Evolutionary conservation across 2,888 invertebrate genomes (phyloP).

Genomic region (Papilio protenor): DNA sequence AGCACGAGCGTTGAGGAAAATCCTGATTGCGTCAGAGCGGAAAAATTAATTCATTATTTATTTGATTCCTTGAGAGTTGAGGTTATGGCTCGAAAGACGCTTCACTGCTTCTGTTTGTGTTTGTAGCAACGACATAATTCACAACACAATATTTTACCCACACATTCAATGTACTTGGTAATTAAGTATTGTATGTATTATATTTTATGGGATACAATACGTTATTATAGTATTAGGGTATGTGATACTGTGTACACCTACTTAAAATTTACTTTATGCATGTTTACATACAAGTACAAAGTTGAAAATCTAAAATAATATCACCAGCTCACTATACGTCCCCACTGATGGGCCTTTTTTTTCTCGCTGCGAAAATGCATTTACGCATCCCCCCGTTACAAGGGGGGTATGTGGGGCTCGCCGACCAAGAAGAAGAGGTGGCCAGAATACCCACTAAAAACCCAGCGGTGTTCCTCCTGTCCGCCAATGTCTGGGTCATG

Average conservation of each 20-base stretch:
- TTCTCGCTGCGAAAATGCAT: too few species aligned
- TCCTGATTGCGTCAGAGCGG: constrained; percentile 44
- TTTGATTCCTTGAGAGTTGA: constrained; percentile 11
- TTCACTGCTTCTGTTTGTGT: constrained; percentile 8
- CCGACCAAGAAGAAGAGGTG: too few species aligned
- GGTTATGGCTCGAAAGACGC: neutral
- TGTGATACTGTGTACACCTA: too few species aligned
- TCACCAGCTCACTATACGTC: too few species aligned
- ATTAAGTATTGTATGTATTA: neutral
- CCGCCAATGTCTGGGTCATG: too few species aligned
- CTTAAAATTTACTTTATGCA: neutral
- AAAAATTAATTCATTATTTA: constrained; percentile 40
- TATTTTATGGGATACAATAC: neutral
- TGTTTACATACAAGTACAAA: neutral
- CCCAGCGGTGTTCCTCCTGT: too few species aligned
- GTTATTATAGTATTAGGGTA: neutral
- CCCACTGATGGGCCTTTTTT: too few species aligned
- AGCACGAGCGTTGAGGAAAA: constrained; percentile 47
- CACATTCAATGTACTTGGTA: neutral
- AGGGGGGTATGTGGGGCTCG: too few species aligned
- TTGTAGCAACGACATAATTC: neutral
- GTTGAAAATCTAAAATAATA: neutral
- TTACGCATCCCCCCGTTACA: too few species aligned
- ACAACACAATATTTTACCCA: neutral
- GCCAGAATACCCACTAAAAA: too few species aligned